A percentile compares a stretch with the other conserved stretches of the same genome.
These are phyloP conservation scores for Scomber colias DNA, from an alignment of 2,113 vertebrate species.

Conservation along the genomic window DNA sequence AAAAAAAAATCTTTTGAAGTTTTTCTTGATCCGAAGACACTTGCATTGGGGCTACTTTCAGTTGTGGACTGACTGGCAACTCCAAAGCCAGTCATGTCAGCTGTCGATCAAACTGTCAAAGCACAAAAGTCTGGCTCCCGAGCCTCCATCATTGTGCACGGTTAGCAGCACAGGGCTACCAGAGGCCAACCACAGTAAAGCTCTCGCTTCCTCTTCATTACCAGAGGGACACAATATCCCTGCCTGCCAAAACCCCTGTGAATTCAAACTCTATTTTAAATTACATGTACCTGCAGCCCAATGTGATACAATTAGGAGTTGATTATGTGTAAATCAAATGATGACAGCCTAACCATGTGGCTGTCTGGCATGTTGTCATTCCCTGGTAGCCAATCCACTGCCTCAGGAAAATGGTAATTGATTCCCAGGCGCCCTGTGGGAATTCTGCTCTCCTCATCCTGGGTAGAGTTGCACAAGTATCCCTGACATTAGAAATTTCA, in stretches of 20 bases:
- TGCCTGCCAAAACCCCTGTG: constrained; percentile 65
- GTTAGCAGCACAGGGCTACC: constrained; percentile 51
- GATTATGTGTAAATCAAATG: constrained; percentile 80
- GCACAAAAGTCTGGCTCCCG: constrained; percentile 56
- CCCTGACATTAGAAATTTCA: constrained; percentile 86
- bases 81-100: constrained; percentile 77
- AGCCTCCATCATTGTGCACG: constrained; percentile 45
- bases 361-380: constrained; percentile 94
- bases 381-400: constrained; percentile 90
- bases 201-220: constrained; percentile 64
- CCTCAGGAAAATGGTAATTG: constrained; percentile 96
- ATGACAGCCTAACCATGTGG: constrained; percentile 66
- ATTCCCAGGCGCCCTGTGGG: constrained; percentile 92
- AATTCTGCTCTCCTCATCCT: constrained; percentile 89
- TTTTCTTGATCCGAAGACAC: constrained; percentile 40
- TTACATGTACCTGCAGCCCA: constrained; percentile 67
- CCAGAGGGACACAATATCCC: constrained; percentile 58
- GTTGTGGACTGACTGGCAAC: constrained; percentile 75
- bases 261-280: constrained; percentile 65
- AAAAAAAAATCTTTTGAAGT: constrained; percentile 55
- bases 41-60: constrained; percentile 67
- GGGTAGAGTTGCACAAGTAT: constrained; percentile 69
- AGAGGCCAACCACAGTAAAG: constrained; percentile 72
- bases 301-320: constrained; percentile 77
- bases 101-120: constrained; percentile 81